Evolutionary conservation across 2,888 invertebrate genomes (phyloP).

Genomic region (Caenorhabditis panamensis): DNA sequence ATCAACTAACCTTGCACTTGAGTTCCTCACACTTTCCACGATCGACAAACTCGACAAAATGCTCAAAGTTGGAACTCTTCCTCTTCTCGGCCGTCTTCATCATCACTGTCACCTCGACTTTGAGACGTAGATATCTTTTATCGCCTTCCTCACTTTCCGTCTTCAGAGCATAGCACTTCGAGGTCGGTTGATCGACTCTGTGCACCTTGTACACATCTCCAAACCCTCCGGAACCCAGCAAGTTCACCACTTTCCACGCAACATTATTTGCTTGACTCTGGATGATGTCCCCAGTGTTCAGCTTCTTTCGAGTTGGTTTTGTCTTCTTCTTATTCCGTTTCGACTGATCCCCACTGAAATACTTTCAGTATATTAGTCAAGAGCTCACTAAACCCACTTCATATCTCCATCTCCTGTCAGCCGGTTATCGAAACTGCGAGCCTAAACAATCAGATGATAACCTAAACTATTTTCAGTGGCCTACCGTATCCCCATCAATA

Average conservation of each 20-base stretch:
- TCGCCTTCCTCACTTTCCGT: slow-evolving; percentile 64
- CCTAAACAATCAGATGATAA: not conserved
- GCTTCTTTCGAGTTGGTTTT: slow-evolving; percentile 38
- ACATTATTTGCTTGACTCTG: slow-evolving; percentile 13
- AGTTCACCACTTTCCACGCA: slow-evolving; percentile 57
- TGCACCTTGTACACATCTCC: slow-evolving; percentile 69
- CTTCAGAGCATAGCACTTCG: slow-evolving; percentile 65
- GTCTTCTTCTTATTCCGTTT: slow-evolving; percentile 8
- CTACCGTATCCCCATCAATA: slow-evolving; percentile 18
- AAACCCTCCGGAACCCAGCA: slow-evolving; percentile 67
- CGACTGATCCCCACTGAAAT: not conserved
- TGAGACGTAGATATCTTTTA: slow-evolving; percentile 63
- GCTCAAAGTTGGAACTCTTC: slow-evolving; percentile 39
- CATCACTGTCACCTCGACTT: slow-evolving; percentile 67
- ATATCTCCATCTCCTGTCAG: slow-evolving; percentile 27
- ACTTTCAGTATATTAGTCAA: not conserved
- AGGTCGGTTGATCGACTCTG: slow-evolving; percentile 17
- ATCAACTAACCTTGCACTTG: slow-evolving; percentile 57
- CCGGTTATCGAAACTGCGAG: slow-evolving; percentile 14
- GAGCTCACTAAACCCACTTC: not conserved
- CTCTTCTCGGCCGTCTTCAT: slow-evolving; percentile 55
- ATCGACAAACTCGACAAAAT: slow-evolving; percentile 67
- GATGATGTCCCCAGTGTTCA: slow-evolving; percentile 23
- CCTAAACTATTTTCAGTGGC: not conserved
- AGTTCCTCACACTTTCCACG: slow-evolving; percentile 62